Conservation (phyloP, 2,113 vertebrate species). For the Typhlomys cinereus region DNA sequence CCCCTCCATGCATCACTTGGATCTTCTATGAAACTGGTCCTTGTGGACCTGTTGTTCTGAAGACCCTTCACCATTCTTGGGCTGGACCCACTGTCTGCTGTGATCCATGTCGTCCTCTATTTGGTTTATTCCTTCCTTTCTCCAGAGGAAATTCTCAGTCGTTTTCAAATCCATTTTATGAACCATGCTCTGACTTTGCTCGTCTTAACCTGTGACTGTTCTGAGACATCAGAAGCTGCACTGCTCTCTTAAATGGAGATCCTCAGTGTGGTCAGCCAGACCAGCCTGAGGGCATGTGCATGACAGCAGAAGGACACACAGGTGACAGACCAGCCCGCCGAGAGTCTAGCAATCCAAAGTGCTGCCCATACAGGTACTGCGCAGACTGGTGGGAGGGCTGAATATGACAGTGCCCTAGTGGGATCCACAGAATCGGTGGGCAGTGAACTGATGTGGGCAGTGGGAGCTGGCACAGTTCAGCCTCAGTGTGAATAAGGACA, state of each 20-base stretch:
- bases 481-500: background rate
- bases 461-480: background rate
- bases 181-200: background rate
- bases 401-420: background rate
- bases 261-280: background rate
- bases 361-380: background rate
- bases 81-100: background rate
- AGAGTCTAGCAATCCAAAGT: background rate
- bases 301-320: background rate
- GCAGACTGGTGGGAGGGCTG: background rate
- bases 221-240: background rate
- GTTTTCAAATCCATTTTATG: background rate
- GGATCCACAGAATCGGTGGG: background rate
- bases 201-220: background rate
- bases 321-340: background rate
- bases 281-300: too few relatives aligned
- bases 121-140: constrained; percentile 28
- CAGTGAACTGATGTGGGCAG: too few relatives aligned
- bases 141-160: background rate
- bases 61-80: background rate
- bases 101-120: background rate
- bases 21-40: background rate
- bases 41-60: background rate
- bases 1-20: background rate
- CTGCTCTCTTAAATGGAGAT: constrained; percentile 8